phyloP scores from a whole-genome alignment of 2,797 vertebrate species.

The Oreochromis grahami region DNA sequence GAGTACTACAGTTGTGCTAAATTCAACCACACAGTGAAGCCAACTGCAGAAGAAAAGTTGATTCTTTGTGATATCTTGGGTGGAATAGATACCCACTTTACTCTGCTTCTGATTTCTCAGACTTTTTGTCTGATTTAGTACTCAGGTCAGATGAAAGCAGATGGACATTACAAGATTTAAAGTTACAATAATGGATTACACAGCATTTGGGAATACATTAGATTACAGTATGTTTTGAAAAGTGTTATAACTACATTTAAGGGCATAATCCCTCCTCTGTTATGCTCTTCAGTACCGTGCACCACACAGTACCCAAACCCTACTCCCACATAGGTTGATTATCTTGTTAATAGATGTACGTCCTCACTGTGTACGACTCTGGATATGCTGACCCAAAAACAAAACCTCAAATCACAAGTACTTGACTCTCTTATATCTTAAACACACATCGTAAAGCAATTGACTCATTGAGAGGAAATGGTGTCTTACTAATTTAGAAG shows the following conservation, averaged over 20 bases:
- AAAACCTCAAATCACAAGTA: neutral
- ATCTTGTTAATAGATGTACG: neutral
- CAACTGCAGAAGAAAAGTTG: neutral
- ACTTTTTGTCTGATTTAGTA: neutral
- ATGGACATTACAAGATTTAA: neutral
- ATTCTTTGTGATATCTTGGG: neutral
- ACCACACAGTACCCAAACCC: neutral
- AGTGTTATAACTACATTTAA: neutral
- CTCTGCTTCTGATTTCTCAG: neutral
- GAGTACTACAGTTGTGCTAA: neutral
- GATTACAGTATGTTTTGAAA: rapidly evolving
- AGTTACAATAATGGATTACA: neutral
- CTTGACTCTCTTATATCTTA: neutral
- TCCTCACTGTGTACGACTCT: neutral
- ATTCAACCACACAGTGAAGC: neutral
- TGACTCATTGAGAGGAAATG: neutral
- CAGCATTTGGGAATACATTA: neutral
- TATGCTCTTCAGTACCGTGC: neutral
- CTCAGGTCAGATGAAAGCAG: neutral
- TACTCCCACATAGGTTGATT: neutral
- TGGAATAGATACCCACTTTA: neutral
- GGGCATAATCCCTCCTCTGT: neutral
- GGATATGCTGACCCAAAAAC: neutral
- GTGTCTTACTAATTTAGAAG: neutral
- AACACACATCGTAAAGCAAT: neutral